Conservation (phyloP, 1,140 invertebrate genomes). For the Zaprionus tsacasi region DNA sequence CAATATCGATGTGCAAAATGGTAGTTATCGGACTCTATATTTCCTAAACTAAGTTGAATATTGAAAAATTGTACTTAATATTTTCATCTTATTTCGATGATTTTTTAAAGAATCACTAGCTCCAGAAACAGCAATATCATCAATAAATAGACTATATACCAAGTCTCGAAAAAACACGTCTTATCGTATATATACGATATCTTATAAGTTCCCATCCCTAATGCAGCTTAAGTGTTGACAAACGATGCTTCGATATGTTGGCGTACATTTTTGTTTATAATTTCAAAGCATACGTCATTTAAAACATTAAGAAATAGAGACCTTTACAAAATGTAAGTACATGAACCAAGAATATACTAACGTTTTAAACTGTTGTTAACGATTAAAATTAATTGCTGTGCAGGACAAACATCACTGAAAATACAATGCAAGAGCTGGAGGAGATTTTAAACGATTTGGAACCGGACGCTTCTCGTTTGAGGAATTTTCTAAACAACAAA, state of each 20-base stretch:
- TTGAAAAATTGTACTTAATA: not conserved
- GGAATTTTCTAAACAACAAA: conserved; percentile 41
- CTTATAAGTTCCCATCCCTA: not conserved
- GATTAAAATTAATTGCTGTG: not conserved
- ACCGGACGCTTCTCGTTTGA: conserved; percentile 16
- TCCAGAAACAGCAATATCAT: too few species aligned
- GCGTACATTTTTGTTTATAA: not conserved
- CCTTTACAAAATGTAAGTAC: not conserved
- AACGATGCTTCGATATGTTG: not conserved
- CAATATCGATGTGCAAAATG: not conserved
- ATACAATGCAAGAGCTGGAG: conserved; percentile 42
- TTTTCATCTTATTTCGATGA: too few species aligned
- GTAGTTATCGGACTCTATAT: not conserved
- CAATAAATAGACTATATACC: too few species aligned
- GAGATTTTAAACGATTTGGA: conserved; percentile 34
- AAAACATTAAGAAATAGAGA: not conserved
- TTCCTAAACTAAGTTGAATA: not conserved
- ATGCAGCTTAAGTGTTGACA: not conserved
- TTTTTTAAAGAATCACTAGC: too few species aligned
- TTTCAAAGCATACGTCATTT: not conserved
- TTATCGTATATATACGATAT: not conserved
- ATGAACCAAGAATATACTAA: too few species aligned
- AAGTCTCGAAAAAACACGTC: not conserved
- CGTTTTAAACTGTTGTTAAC: too few species aligned
- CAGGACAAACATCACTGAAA: conserved; percentile 4